These are phyloP conservation scores for Diploscapter pachys DNA, from an alignment of 1,140 invertebrate genomes.

Conservation along the genomic window DNA sequence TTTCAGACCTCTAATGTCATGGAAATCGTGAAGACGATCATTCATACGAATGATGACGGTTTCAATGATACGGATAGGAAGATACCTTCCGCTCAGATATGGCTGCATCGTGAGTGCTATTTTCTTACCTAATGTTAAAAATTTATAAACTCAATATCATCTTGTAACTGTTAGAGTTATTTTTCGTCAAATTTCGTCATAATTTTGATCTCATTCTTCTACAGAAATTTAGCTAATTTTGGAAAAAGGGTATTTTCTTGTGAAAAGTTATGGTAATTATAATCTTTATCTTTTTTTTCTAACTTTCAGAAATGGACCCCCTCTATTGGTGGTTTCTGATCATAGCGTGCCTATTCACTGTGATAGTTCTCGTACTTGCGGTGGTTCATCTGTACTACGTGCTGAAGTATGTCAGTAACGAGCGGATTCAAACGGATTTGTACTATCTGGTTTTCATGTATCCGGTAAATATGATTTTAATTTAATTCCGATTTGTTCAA, in stretches of 20 bases:
- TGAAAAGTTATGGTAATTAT: not conserved
- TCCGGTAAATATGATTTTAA: conserved; percentile 41
- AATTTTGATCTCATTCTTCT: too few species aligned
- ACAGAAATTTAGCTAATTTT: too few species aligned
- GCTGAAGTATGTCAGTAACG: conserved; percentile 48
- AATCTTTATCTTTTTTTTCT: conserved; percentile 2
- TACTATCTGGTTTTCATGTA: conserved; percentile 56
- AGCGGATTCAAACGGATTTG: conserved; percentile 49
- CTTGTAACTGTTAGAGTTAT: too few species aligned
- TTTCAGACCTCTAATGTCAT: conserved; percentile 4
- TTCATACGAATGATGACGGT: conserved; percentile 10
- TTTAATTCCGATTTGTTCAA: conserved; percentile 7
- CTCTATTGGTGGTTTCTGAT: conserved; percentile 35
- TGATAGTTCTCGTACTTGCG: conserved; percentile 40
- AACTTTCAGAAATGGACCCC: conserved; percentile 42
- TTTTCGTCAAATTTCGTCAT: too few species aligned
- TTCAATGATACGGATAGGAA: conserved; percentile 5
- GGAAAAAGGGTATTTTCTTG: too few species aligned
- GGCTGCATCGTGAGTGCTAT: conserved; percentile 11
- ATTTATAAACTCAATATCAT: too few species aligned
- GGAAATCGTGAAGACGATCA: conserved; percentile 33
- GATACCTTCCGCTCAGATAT: conserved; percentile 7
- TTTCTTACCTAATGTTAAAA: not conserved
- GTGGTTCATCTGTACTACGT: conserved; percentile 50
- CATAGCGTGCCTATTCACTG: conserved; percentile 21